These are phyloP conservation scores for Arizona elegans DNA, from an alignment of 2,113 vertebrate species.

Conservation along the genomic window DNA sequence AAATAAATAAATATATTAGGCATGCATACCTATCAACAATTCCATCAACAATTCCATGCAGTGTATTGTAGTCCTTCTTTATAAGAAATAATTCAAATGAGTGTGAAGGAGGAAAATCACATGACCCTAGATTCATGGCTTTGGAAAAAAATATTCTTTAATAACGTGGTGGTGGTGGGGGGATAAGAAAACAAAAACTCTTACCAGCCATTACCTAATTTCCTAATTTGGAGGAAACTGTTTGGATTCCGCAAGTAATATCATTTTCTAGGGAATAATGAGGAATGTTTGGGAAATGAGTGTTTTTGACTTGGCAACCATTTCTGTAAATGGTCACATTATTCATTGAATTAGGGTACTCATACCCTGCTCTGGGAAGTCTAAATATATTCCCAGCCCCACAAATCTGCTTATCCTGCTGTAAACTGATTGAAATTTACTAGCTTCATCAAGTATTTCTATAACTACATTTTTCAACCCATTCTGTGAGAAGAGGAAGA, in stretches of 20 bases:
- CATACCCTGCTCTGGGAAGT: neutral
- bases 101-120: neutral
- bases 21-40: neutral
- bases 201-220: neutral
- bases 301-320: neutral
- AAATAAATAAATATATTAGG: no score
- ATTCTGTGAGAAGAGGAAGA: neutral
- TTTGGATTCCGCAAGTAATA: neutral
- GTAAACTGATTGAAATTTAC: neutral
- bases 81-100: neutral
- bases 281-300: neutral
- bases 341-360: neutral
- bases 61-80: constrained; percentile 23
- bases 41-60: constrained; percentile 8
- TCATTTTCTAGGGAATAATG: neutral
- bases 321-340: neutral
- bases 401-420: neutral
- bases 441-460: neutral
- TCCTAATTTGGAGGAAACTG: neutral
- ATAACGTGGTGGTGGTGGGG: fast-evolving
- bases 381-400: neutral
- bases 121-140: neutral
- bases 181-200: neutral
- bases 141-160: neutral
- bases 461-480: neutral